Evolutionary conservation across 2,797 vertebrate genomes (phyloP).

Genomic region (Tenualosa thibaudeaui): DNA sequence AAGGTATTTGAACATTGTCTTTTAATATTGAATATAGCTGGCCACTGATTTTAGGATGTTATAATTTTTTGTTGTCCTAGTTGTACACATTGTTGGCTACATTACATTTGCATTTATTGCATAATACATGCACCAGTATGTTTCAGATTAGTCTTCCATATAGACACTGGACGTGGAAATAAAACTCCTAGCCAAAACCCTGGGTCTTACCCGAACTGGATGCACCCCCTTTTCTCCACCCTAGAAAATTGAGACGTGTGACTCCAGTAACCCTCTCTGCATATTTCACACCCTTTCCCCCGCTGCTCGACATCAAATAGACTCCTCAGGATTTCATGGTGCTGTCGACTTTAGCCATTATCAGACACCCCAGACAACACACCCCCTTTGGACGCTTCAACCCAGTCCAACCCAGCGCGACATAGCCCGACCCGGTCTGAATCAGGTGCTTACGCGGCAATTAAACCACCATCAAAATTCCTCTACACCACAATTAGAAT

Average conservation of each 20-base stretch:
- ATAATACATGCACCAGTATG: not conserved
- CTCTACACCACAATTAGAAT: constrained; percentile 23
- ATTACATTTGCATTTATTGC: no score
- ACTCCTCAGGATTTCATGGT: constrained; percentile 33
- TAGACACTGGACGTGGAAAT: not conserved
- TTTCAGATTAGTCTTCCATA: not conserved
- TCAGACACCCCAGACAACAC: not conserved
- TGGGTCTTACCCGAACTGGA: constrained; percentile 24
- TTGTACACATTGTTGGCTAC: no score
- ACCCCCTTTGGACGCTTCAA: not conserved
- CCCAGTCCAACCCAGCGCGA: not conserved
- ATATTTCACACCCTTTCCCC: constrained; percentile 37
- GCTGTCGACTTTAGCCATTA: not conserved
- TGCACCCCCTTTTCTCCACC: constrained; percentile 24
- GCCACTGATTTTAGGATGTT: no score
- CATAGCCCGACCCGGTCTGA: not conserved
- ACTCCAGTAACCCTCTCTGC: constrained; percentile 42
- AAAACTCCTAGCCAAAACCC: not conserved
- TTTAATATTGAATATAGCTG: no score
- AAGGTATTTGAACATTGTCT: no score
- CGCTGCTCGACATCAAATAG: constrained; percentile 27
- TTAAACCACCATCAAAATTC: constrained; percentile 23
- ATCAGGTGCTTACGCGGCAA: not conserved
- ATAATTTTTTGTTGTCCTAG: no score
- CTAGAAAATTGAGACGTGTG: constrained; percentile 42